Conservation (phyloP, 2,888 invertebrate species). For the Monochamus alternatus region DNA sequence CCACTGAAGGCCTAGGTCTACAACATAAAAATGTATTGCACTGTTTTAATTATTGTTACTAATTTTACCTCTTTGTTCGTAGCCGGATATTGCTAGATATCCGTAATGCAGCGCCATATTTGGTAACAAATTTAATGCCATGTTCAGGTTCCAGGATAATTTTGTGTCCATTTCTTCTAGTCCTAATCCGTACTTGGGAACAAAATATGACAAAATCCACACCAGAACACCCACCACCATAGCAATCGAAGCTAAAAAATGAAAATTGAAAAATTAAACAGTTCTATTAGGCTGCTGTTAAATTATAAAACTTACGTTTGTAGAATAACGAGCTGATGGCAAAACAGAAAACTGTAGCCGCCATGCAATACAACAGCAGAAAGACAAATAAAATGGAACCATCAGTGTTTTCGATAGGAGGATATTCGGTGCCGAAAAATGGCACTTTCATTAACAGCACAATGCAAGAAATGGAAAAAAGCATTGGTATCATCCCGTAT, state of each 20-base stretch:
- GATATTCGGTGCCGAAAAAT: slow-evolving; percentile 68
- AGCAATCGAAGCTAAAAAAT: slow-evolving; percentile 64
- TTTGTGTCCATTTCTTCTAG: slow-evolving; percentile 49
- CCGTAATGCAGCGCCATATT: slow-evolving; percentile 67
- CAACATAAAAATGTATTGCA: slow-evolving; percentile 13
- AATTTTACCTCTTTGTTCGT: slow-evolving; percentile 65
- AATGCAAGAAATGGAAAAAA: slow-evolving; percentile 76
- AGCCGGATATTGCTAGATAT: slow-evolving; percentile 63
- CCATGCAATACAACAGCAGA: slow-evolving; percentile 80
- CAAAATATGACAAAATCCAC: slow-evolving; percentile 66
- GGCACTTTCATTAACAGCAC: slow-evolving; percentile 76
- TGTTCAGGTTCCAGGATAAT: slow-evolving; percentile 52
- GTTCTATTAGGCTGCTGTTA: background rate
- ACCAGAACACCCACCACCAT: slow-evolving; percentile 64
- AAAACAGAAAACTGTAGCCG: slow-evolving; percentile 84
- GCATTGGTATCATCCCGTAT: slow-evolving; percentile 81
- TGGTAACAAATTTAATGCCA: slow-evolving; percentile 63
- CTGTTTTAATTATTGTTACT: background rate
- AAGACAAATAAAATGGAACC: slow-evolving; percentile 80
- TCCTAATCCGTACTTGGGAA: slow-evolving; percentile 57
- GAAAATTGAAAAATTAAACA: background rate
- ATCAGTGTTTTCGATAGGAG: slow-evolving; percentile 81
- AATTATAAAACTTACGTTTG: slow-evolving; percentile 75
- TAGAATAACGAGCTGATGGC: slow-evolving; percentile 85
- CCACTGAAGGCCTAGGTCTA: slow-evolving; percentile 71